Conservation (phyloP, 1,140 invertebrate species). For the Meloidogyne floridensis region DNA sequence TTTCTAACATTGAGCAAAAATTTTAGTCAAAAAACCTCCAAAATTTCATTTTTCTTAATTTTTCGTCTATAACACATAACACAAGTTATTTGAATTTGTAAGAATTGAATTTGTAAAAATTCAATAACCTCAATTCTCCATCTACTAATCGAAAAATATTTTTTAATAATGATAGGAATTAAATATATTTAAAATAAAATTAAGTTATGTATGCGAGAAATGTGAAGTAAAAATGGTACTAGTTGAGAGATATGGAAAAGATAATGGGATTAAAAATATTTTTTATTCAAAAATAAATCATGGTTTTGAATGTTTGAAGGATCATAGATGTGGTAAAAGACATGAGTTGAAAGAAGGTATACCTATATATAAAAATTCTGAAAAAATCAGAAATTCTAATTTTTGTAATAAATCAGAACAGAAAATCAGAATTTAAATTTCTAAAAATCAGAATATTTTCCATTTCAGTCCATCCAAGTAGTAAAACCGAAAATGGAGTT, state of each 20-base stretch:
- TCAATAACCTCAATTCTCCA: no score
- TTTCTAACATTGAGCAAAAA: no score
- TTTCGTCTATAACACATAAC: no score
- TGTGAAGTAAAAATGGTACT: background rate
- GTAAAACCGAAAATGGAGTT: background rate
- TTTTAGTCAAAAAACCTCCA: no score
- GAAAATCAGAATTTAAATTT: background rate
- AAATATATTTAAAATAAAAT: background rate
- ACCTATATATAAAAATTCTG: background rate
- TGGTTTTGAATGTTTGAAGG: background rate
- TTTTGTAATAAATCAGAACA: background rate
- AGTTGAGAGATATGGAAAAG: background rate
- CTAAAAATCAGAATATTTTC: background rate
- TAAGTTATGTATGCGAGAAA: background rate
- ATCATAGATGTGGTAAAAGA: background rate
- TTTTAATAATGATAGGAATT: no score
- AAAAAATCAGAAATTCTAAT: background rate
- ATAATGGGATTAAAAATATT: conserved; percentile 5
- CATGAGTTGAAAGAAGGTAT: background rate
- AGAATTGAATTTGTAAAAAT: no score
- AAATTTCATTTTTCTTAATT: no score
- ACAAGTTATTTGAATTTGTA: no score
- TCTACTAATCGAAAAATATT: no score
- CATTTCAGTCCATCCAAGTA: background rate
- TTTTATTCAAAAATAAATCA: background rate